Base-by-base conservation (phyloP, 2,888 invertebrate genomes). In the Callyntrura guangdongensis region DNA sequence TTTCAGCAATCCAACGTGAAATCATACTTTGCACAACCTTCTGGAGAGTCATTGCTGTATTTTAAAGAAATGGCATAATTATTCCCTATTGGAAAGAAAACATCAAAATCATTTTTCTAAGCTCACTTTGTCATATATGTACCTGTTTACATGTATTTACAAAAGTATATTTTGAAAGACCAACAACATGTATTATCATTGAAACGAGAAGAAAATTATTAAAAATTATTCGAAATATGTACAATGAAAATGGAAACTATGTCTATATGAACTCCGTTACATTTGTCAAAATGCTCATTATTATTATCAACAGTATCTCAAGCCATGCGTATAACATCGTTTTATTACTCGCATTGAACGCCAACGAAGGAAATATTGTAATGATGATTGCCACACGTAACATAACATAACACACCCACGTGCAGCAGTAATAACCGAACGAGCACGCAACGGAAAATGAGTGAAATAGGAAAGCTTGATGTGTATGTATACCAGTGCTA, bases 181-280 rank as follows among this genome's bases (percentile, higher is more conserved):
- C n/a, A n/a, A n/a, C n/a, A n/a, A n/a, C n/a, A n/a, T n/a, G n/a
- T n/a, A n/a, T n/a, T n/a, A n/a, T n/a, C n/a, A n/a, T n/a, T n/a
- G 86, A 86, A 86, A 77, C 77, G n/a, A n/a, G 27, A 64, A 47
- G 64, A 77, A 36, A 85, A 61, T 47, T 86, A 14, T 11, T 77
- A 77, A 64, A 86, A 86, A 77, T 56, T 77, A 86, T 77, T 64
- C 77, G 86, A 64, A 77, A 86, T n/a, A n/a, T n/a, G 86, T 61
- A 77, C 64, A 74, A 67, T 25, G 64, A 67, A 83, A 83, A 69
- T 56, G 53, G 69, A 84, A 86, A 86, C 59, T 53, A 27, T 74
- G 6, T 6, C 6, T 36, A 12, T 74, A 61, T 47, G 61, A 17
- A 27, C 36, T 64, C n/a, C 45, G 25, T 49, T 67, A 36, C 22